phyloP scores from a whole-genome alignment of 2,888 invertebrate species.

The Watsonalla binaria region DNA sequence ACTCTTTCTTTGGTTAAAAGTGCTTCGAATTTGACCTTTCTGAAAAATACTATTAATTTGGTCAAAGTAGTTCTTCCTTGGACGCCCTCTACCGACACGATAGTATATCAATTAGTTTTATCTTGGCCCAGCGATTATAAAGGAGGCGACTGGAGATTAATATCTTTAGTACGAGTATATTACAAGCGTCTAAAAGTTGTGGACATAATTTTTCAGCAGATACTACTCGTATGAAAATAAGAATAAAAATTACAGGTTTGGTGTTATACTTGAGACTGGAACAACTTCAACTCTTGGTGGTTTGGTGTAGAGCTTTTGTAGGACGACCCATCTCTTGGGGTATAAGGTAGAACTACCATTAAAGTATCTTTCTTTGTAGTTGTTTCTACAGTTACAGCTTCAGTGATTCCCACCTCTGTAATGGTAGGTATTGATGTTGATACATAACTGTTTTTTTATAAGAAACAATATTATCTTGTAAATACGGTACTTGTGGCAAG shows the following conservation, averaged over 20 bases:
- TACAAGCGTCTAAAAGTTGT: too few relatives aligned
- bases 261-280: constrained; percentile 45
- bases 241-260: constrained; percentile 36
- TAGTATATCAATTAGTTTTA: too few relatives aligned
- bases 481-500: constrained; percentile 21
- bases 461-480: constrained; percentile 23
- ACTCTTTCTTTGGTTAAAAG: too few relatives aligned
- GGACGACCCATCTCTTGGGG: constrained; percentile 75
- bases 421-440: constrained; percentile 19
- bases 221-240: too few relatives aligned
- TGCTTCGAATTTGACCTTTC: too few relatives aligned
- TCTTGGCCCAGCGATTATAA: too few relatives aligned
- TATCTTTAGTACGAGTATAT: too few relatives aligned
- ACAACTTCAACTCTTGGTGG: constrained; percentile 81
- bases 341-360: constrained; percentile 83
- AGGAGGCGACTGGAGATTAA: too few relatives aligned
- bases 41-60: too few relatives aligned
- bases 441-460: constrained; percentile 18
- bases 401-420: neutral
- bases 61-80: too few relatives aligned
- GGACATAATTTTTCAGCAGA: too few relatives aligned
- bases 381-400: constrained; percentile 29
- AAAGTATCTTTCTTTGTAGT: constrained; percentile 65
- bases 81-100: too few relatives aligned
- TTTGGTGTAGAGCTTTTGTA: constrained; percentile 83